These are phyloP conservation scores for Clarias batrachus DNA, from an alignment of 2,113 vertebrate genomes.

Conservation along the genomic window DNA sequence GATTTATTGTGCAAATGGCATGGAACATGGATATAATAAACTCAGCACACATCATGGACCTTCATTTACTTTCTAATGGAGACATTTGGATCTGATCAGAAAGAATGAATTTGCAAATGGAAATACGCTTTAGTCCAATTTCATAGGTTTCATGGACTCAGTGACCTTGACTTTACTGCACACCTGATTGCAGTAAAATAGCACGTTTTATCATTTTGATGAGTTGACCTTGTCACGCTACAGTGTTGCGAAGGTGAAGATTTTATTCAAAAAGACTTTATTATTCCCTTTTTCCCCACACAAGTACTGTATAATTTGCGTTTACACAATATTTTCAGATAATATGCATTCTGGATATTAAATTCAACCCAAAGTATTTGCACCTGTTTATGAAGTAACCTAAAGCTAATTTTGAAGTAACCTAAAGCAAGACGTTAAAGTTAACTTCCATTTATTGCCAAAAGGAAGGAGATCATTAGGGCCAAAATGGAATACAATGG, in stretches of 20 bases:
- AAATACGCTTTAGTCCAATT: slow-evolving; percentile 3
- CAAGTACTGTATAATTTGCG: neutral
- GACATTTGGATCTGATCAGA: slow-evolving; percentile 33
- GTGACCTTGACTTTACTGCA: slow-evolving; percentile 14
- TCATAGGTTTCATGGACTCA: slow-evolving; percentile 27
- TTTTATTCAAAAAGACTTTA: neutral
- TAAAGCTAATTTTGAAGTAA: slow-evolving; percentile 8
- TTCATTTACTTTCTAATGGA: neutral
- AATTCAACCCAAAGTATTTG: neutral
- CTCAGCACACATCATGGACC: slow-evolving; percentile 14
- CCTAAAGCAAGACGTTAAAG: neutral
- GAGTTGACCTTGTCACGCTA: neutral
- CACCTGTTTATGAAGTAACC: slow-evolving; percentile 2
- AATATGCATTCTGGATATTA: neutral
- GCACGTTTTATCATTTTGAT: slow-evolving; percentile 4
- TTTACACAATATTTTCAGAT: neutral
- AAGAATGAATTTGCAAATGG: slow-evolving; percentile 10
- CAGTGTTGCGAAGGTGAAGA: slow-evolving; percentile 6
- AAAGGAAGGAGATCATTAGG: slow-evolving; percentile 23
- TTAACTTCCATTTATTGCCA: neutral
- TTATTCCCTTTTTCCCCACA: neutral
- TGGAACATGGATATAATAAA: slow-evolving; percentile 5
- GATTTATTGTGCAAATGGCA: slow-evolving; percentile 4
- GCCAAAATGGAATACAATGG: neutral
- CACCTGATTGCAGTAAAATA: slow-evolving; percentile 27